These are phyloP conservation scores for Lampris incognitus DNA, from an alignment of 2,113 vertebrate species.

Conservation along the genomic window DNA sequence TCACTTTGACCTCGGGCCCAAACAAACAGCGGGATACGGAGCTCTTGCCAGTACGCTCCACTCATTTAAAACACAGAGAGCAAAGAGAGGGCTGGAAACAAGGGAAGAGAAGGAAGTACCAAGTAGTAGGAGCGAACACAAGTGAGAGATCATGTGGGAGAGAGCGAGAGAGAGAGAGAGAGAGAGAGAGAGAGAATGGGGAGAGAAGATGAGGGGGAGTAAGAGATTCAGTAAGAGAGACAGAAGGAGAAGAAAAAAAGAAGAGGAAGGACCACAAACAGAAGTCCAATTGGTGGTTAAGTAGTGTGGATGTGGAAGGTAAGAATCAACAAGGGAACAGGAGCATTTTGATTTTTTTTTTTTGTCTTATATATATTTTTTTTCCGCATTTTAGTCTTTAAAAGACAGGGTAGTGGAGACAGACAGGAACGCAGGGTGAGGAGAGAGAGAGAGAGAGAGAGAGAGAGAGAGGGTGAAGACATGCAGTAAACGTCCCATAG, in stretches of 20 bases:
- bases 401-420: too few species aligned
- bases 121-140: constrained; percentile 14
- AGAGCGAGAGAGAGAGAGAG: not conserved
- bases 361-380: too few species aligned
- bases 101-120: constrained; percentile 12
- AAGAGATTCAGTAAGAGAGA: not conserved
- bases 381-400: too few species aligned
- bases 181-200: constrained; percentile 5
- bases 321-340: not conserved
- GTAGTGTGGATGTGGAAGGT: constrained; percentile 1
- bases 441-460: too few species aligned
- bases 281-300: not conserved
- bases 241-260: not conserved
- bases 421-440: too few species aligned
- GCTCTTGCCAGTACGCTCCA: constrained; percentile 35
- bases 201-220: not conserved
- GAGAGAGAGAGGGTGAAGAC: too few species aligned
- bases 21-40: constrained; percentile 53
- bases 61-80: constrained; percentile 55
- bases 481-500: too few species aligned
- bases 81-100: constrained; percentile 21
- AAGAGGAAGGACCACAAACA: not conserved
- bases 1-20: constrained; percentile 50
- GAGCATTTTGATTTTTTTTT: not conserved
- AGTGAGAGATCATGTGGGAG: not conserved